Evolutionary conservation across 2,888 invertebrate species (phyloP).

Genomic region (Siphlonurus alternatus): DNA sequence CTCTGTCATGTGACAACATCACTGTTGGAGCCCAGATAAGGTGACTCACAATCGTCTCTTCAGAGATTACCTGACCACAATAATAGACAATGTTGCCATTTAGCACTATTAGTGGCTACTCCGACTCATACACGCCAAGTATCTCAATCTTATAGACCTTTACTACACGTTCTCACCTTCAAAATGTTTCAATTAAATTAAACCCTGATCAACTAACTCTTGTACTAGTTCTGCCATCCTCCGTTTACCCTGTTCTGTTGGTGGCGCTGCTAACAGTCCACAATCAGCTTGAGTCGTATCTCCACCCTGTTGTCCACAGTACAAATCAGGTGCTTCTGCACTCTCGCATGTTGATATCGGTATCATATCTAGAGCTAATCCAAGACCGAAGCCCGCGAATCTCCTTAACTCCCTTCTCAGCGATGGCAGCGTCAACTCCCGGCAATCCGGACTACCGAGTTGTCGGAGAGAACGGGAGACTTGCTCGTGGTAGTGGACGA

Average conservation of each 20-base stretch:
- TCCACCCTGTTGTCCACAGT: constrained; percentile 27
- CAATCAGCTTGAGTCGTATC: constrained; percentile 24
- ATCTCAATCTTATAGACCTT: not conserved
- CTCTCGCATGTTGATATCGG: constrained; percentile 54
- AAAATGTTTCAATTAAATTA: not conserved
- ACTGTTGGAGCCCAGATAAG: too few species aligned
- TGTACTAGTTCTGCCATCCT: constrained; percentile 51
- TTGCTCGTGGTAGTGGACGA: constrained; percentile 41
- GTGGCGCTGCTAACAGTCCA: constrained; percentile 29
- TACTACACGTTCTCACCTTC: not conserved
- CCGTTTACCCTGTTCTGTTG: constrained; percentile 39
- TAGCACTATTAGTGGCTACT: too few species aligned
- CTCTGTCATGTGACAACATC: too few species aligned
- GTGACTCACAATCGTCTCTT: too few species aligned
- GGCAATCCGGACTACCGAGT: constrained; percentile 31
- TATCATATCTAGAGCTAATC: constrained; percentile 50
- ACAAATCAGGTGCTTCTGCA: constrained; percentile 52
- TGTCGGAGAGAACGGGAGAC: constrained; percentile 35
- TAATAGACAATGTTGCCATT: too few species aligned
- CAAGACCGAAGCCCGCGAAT: constrained; percentile 47
- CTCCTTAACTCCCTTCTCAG: constrained; percentile 35
- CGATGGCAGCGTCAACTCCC: constrained; percentile 18
- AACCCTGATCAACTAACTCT: constrained; percentile 43
- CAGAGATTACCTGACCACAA: too few species aligned
- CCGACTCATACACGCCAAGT: too few species aligned